Evolutionary conservation across 2,113 vertebrate species (phyloP), one percentile per base, ranked within the genome.

Genomic region (Neoarius graeffei): DNA sequence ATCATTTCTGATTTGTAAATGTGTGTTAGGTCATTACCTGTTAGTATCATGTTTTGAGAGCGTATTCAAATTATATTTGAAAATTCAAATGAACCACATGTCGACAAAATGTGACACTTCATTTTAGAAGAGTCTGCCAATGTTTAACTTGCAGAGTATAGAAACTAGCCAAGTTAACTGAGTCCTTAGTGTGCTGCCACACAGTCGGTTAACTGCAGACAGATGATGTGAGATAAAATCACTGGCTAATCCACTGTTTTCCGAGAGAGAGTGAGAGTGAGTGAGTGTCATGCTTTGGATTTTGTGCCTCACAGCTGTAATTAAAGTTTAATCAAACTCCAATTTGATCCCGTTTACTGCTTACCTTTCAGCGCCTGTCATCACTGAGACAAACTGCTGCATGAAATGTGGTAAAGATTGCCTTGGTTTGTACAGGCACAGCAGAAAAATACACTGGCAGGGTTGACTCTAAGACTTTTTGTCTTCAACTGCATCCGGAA

Each of bases 191-290:
- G 1, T 66, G 60, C 59, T n/a, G 80, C 80, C 30, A 23, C 15
- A 60, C 80, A 81, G n/a, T 10, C 77, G 9, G 30, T 81, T 42
- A 30, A 81, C 80, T 60, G 56, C 80, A 81, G 80, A 59, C 57
- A 42, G 80, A 81, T 81, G 80, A 81, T 35, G 57, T 81, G 27
- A 23, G 56, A 81, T 81, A 23, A 81, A 81, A 81, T 59, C 56
- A 60, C 80, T 42, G 80, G 30, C 80, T 81, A 42, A 81, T 35
- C 56, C 17, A 20, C 4, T 81, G 27, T 81, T 60, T 81, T 42
- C 4, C 14, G 23, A 20, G 5, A 4, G n/a, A 35, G 27, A 35
- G 54, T 59, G 15, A 81, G 14, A 57, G 50, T 6, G 74, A 69
- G 27, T 13, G 66, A 30, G 66, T 8, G n/a, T 80, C n/a, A 80